Evolutionary conservation across 2,113 vertebrate genomes (phyloP), one percentile per base, ranked within the genome.

Genomic region (Daphoenositta chrysoptera): DNA sequence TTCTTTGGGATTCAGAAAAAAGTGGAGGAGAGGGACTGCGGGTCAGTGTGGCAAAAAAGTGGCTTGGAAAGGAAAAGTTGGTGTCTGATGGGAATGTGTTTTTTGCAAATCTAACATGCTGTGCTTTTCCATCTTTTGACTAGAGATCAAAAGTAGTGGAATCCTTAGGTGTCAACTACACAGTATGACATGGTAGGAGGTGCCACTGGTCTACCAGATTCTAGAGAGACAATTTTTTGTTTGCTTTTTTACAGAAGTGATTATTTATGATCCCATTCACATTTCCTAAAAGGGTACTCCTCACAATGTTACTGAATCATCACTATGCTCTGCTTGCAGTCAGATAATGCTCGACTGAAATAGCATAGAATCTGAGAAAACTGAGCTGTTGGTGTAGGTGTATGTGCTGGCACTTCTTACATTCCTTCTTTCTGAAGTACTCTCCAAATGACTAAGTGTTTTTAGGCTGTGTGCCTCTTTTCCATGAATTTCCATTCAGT

Each of bases 381-480:
- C 42, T n/a, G 64, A 92, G 60, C 81, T 86, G 31, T 33, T 76
- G 56, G 51, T 89, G 91, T 90, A 87, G 91, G 73, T 95, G 79
- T 89, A 79, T 81, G 75, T 87, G 75, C 78, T 93, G 91, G 65
- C 81, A 94, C 48, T 94, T 90, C 33, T 81, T 89, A 14, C 35
- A 40, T 90, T 92, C 64, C 80, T 94, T 78, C 33, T 82, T 68
- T 90, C 60, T 95, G 37, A 92, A 89, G 73, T 88, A 23, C 68
- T 95, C 42, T 94, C 47, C 39, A 86, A 88, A 83, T 94, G 91
- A 91, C 89, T 95, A 80, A 94, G 77, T 95, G 71, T 87, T 96
- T 94, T 90, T 58, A 86, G 83, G 48, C 72, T 70, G 11, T 88
- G 56, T 0, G 7, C 31, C 63, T 84, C 57, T 51, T 83, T 94